Evolutionary conservation across 2,113 vertebrate genomes (phyloP).

Genomic region (Malurus elegans): DNA sequence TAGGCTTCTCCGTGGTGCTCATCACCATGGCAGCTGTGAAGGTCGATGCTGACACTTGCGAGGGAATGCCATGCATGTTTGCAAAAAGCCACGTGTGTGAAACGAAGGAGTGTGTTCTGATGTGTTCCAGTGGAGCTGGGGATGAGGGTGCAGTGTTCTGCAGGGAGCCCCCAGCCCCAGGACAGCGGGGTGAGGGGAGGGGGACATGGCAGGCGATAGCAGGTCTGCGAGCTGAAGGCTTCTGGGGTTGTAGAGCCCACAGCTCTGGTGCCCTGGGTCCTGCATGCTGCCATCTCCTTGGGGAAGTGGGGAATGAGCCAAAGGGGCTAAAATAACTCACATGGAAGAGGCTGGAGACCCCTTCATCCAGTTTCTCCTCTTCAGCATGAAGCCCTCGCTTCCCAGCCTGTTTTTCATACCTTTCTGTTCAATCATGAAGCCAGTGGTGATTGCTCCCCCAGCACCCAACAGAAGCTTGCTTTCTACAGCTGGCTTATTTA

Average conservation of each 20-base stretch:
- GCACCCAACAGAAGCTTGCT: not conserved
- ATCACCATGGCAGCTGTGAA: conserved; percentile 22
- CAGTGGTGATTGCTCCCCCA: not conserved
- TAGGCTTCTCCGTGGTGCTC: not conserved
- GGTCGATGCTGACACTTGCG: not conserved
- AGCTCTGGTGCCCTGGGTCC: not conserved
- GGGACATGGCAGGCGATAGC: fast-evolving
- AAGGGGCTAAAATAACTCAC: not conserved
- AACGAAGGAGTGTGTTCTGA: fast-evolving
- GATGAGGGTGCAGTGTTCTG: not conserved
- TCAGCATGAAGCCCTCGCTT: not conserved
- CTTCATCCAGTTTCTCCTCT: not conserved
- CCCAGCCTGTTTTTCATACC: not conserved
- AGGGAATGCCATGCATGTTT: not conserved
- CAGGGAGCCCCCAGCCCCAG: not conserved
- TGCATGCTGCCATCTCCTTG: not conserved
- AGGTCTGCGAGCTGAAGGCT: not conserved
- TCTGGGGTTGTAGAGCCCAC: not conserved
- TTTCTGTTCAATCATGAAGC: not conserved
- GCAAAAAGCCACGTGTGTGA: not conserved
- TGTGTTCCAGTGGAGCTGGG: fast-evolving
- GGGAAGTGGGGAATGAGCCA: not conserved
- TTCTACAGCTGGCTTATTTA: not conserved
- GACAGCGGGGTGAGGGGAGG: fast-evolving
- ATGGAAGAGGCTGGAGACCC: not conserved